Evolutionary conservation across 1,140 invertebrate genomes (phyloP).

Genomic region (Lithobius niger): DNA sequence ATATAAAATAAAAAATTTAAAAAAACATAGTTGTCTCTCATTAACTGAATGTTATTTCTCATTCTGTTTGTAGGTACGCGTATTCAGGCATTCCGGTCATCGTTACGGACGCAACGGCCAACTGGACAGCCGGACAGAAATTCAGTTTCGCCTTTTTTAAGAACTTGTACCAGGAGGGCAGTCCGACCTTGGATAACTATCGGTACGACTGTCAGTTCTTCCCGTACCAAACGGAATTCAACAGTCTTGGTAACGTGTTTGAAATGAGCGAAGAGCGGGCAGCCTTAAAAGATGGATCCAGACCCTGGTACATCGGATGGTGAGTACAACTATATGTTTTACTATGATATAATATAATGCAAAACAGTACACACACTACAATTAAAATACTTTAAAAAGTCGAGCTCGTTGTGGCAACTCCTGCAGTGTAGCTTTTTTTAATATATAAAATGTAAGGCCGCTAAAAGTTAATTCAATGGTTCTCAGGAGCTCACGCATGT

Average conservation of each 20-base stretch:
- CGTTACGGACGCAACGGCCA: slow-evolving; percentile 58
- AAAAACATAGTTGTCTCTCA: no score
- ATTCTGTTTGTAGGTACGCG: slow-evolving; percentile 35
- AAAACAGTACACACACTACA: no score
- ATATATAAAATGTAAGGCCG: no score
- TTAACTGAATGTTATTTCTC: no score
- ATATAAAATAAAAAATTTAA: no score
- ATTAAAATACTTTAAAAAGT: no score
- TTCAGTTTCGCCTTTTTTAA: slow-evolving; percentile 68
- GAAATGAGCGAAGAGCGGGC: slow-evolving; percentile 48
- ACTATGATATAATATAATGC: no score
- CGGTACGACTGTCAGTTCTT: slow-evolving; percentile 70
- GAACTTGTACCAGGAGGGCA: slow-evolving; percentile 44
- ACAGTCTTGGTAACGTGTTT: slow-evolving; percentile 57
- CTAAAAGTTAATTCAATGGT: no score
- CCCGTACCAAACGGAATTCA: slow-evolving; percentile 76
- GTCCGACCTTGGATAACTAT: slow-evolving; percentile 24
- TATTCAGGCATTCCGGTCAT: slow-evolving; percentile 66
- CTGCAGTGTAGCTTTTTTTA: no score
- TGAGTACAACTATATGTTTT: no score
- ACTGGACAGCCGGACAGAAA: slow-evolving; percentile 57
- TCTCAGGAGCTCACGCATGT: no score
- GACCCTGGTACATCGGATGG: slow-evolving; percentile 84
- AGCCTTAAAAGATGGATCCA: slow-evolving; percentile 42
- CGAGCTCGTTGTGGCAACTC: no score